Percentiles rank a stretch among this genome's conserved stretches.
phyloP scores from a whole-genome alignment of 2,888 invertebrate species.

The Oscheius onirici region DNA sequence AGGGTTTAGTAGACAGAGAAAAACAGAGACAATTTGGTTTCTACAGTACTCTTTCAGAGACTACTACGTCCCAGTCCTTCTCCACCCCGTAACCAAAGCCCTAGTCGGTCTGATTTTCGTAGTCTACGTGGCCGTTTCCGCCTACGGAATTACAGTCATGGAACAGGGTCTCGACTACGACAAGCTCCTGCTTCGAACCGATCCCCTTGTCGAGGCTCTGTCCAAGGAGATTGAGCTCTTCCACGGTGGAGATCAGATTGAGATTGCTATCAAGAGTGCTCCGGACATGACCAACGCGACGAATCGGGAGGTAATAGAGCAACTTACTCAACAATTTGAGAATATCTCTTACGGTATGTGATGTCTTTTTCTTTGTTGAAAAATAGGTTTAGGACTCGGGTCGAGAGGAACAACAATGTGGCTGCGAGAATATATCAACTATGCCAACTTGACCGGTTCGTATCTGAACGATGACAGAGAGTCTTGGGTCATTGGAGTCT shows the following conservation, averaged over 20 bases:
- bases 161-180: slow-evolving; percentile 70
- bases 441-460: slow-evolving; percentile 65
- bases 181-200: slow-evolving; percentile 65
- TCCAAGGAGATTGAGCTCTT: slow-evolving; percentile 68
- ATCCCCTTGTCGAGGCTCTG: slow-evolving; percentile 66
- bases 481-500: slow-evolving; percentile 68
- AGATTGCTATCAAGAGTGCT: slow-evolving; percentile 65
- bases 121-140: slow-evolving; percentile 81
- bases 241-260: slow-evolving; percentile 71
- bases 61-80: slow-evolving; percentile 67
- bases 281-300: slow-evolving; percentile 61
- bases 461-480: slow-evolving; percentile 65
- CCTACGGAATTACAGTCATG: slow-evolving; percentile 81
- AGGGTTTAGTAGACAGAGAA: neutral
- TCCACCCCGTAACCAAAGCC: slow-evolving; percentile 63
- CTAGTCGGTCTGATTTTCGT: slow-evolving; percentile 82
- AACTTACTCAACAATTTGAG: slow-evolving; percentile 65
- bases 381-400: slow-evolving; percentile 57
- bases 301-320: slow-evolving; percentile 62
- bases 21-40: neutral
- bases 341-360: slow-evolving; percentile 54
- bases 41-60: slow-evolving; percentile 47
- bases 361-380: neutral
- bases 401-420: slow-evolving; percentile 68
- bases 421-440: slow-evolving; percentile 68